These are phyloP conservation scores for Camponotus pennsylvanicus DNA, from an alignment of 1,140 invertebrate species.

Conservation along the genomic window DNA sequence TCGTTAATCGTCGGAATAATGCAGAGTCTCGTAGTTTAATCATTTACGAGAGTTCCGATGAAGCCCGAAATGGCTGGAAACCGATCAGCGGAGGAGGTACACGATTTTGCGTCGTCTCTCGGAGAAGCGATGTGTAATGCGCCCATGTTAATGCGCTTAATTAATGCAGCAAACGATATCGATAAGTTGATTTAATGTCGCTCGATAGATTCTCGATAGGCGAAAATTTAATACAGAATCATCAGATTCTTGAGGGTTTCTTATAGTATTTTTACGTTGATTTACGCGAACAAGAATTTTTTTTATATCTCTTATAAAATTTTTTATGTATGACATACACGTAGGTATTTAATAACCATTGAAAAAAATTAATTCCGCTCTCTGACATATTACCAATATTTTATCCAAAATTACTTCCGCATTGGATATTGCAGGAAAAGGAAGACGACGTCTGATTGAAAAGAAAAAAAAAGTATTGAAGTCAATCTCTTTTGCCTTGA, in stretches of 20 bases:
- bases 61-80: constrained; percentile 24
- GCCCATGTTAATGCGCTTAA: constrained; percentile 15
- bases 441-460: constrained; percentile 14
- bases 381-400: constrained; percentile 18
- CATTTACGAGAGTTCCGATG: constrained; percentile 47
- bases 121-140: background rate
- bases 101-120: constrained; percentile 29
- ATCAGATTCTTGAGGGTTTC: background rate
- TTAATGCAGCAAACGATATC: constrained; percentile 28
- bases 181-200: constrained; percentile 29
- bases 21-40: constrained; percentile 43
- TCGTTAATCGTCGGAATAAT: constrained; percentile 52
- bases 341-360: background rate
- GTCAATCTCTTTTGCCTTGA: background rate
- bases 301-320: background rate
- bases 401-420: background rate
- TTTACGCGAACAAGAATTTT: background rate
- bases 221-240: background rate
- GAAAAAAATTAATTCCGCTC: constrained; percentile 25
- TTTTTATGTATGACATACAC: background rate
- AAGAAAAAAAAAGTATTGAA: constrained; percentile 2
- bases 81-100: constrained; percentile 10
- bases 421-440: background rate
- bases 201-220: constrained; percentile 6
- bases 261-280: background rate